These are phyloP conservation scores for Aegypius monachus DNA, from an alignment of 2,113 vertebrate genomes.

Conservation along the genomic window DNA sequence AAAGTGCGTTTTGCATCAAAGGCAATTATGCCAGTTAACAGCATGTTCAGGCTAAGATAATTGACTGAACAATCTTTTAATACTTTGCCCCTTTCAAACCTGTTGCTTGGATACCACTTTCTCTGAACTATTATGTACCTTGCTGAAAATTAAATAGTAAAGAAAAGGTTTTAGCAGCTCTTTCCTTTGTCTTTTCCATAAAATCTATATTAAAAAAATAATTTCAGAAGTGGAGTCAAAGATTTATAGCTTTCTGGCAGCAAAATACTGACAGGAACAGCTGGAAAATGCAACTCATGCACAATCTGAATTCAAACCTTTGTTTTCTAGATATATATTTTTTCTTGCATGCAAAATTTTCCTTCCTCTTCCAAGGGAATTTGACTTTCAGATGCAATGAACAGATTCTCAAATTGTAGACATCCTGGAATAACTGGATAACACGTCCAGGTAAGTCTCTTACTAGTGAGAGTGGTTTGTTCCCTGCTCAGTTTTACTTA, in stretches of 20 bases:
- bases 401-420: not conserved
- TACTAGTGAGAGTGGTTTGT: not conserved
- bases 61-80: conserved; percentile 42
- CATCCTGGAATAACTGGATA: not conserved
- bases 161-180: conserved; percentile 3
- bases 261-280: not conserved
- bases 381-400: not conserved
- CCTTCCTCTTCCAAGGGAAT: not conserved
- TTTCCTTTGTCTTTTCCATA: conserved; percentile 22
- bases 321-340: not conserved
- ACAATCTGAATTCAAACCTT: not conserved
- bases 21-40: conserved; percentile 42
- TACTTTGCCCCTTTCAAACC: conserved; percentile 45
- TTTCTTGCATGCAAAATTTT: not conserved
- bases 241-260: not conserved
- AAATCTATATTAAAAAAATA: not conserved
- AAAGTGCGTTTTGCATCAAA: conserved; percentile 6
- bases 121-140: conserved; percentile 35
- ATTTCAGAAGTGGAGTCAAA: not conserved
- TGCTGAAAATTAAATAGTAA: conserved; percentile 22
- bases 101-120: conserved; percentile 69
- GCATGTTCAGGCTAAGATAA: conserved; percentile 49
- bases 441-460: not conserved
- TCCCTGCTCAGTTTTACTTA: not conserved
- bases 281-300: not conserved